A percentile compares a stretch with the other conserved stretches of the same genome.
Evolutionary conservation across 2,113 vertebrate species (phyloP).

Genomic region (Telmatochromis brachygnathus): DNA sequence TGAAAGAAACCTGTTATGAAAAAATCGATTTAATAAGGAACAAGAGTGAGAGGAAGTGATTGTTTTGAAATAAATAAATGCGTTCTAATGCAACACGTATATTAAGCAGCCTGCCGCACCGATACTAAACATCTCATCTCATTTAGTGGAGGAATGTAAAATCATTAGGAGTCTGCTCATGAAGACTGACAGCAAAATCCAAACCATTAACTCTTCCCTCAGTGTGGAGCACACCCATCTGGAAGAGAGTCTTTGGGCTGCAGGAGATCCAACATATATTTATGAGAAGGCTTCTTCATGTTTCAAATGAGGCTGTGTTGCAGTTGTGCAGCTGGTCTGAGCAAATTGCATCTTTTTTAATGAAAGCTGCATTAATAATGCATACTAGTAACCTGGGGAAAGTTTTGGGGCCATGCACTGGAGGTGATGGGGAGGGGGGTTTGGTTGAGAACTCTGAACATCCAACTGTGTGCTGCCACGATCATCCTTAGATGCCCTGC

Average conservation of each 20-base stretch:
- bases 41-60: not conserved
- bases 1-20: not conserved
- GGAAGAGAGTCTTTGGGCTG: conserved; percentile 28
- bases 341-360: conserved; percentile 39
- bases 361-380: conserved; percentile 48
- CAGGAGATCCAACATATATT: conserved; percentile 20
- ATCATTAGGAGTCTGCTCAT: not conserved
- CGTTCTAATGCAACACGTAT: not conserved
- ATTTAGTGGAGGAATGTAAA: not conserved
- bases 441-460: conserved; percentile 37
- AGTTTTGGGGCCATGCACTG: conserved; percentile 15
- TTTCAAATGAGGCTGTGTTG: conserved; percentile 9
- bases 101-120: not conserved
- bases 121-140: not conserved
- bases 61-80: not conserved
- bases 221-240: conserved; percentile 30
- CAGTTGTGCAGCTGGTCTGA: conserved; percentile 9
- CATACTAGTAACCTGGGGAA: conserved; percentile 17
- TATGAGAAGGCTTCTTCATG: not conserved
- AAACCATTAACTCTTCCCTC: conserved; percentile 32
- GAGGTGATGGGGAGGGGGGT: conserved; percentile 4
- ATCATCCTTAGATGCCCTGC: conserved; percentile 33
- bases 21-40: not conserved
- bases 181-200: conserved; percentile 4
- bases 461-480: conserved; percentile 25